A percentile compares a stretch with the other conserved stretches of the same genome.
phyloP scores from a whole-genome alignment of 2,888 invertebrate species.

The Teinopalpus imperialis region DNA sequence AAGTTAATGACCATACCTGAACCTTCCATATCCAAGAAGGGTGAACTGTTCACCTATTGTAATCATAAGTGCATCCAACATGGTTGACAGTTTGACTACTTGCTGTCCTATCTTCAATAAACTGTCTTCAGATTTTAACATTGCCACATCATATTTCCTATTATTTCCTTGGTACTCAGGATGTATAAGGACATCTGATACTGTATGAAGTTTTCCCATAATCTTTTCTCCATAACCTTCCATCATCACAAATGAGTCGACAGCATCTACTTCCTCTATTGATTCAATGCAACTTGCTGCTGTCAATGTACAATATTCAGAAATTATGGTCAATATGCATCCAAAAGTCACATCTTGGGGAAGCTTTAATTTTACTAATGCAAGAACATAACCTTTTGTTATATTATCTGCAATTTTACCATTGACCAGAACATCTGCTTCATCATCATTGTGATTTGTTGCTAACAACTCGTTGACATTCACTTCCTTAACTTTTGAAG shows the following conservation, averaged over 20 bases:
- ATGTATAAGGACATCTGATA: conserved; percentile 54
- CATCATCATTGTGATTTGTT: neutral
- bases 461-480: neutral
- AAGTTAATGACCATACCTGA: too few species aligned
- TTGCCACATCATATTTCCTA: conserved; percentile 50
- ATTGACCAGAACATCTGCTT: conserved; percentile 33
- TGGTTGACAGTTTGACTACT: conserved; percentile 38
- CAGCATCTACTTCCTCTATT: conserved; percentile 57
- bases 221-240: conserved; percentile 38
- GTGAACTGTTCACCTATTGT: conserved; percentile 54
- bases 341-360: conserved; percentile 53
- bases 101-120: conserved; percentile 29
- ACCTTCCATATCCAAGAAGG: conserved; percentile 56
- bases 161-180: conserved; percentile 50
- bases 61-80: conserved; percentile 49
- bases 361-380: conserved; percentile 54
- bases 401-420: conserved; percentile 36
- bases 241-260: conserved; percentile 60
- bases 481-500: neutral
- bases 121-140: conserved; percentile 44
- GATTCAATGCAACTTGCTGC: conserved; percentile 67
- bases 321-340: conserved; percentile 57
- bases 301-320: conserved; percentile 54
- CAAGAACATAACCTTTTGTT: conserved; percentile 41
- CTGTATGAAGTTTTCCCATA: conserved; percentile 38